Evolutionary conservation across 1,140 invertebrate genomes (phyloP), one percentile per base, ranked within the genome.

Genomic region (Drosophila micromelanica): DNA sequence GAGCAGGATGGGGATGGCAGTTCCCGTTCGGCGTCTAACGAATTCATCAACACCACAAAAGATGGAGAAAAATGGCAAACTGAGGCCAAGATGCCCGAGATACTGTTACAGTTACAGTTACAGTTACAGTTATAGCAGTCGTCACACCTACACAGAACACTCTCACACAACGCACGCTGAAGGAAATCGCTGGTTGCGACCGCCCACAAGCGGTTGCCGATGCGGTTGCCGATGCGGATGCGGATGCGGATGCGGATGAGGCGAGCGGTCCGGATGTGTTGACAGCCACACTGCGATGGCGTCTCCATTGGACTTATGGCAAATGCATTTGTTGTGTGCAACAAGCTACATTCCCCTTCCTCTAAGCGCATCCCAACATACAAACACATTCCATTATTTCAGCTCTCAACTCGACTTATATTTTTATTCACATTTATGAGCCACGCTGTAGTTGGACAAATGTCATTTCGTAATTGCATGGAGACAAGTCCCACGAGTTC

Each of bases 281-380:
- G 69, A 65, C 69, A 60, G 64, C 51, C 49, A 32, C 35, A 56
- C 59, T 27, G 35, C 38, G 42, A 35, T 48, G 59, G 15, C 42
- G 35, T 63, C 40, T 54, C 55, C 55, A 11, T 69, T 54, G 56
- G 55, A 62, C 55, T 62, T 56, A 15, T 56, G 49, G 64, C 49
- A 63, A 74, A 63, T 74, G 72, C 65, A 69, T 73, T 73, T 59
- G 65, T 57, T 57, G 64, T 62, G 65, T 70, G 71, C 71, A 74
- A 69, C 71, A 74, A 69, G 64, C 64, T 68, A 43, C 68, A 69
- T 49, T 65, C 48, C 15, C 13, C 4, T 5, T 40, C 9, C 1
- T 11, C 1, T 6, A 12, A 2, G 5, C n/a, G 1, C n/a, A 40
- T 1, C 37, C 0, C 38, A 12, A 12, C 38, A 40, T n/a, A 2